A percentile compares a stretch with the other conserved stretches of the same genome.
phyloP scores from a whole-genome alignment of 2,113 vertebrate species.

The Psephotus haematonotus region DNA sequence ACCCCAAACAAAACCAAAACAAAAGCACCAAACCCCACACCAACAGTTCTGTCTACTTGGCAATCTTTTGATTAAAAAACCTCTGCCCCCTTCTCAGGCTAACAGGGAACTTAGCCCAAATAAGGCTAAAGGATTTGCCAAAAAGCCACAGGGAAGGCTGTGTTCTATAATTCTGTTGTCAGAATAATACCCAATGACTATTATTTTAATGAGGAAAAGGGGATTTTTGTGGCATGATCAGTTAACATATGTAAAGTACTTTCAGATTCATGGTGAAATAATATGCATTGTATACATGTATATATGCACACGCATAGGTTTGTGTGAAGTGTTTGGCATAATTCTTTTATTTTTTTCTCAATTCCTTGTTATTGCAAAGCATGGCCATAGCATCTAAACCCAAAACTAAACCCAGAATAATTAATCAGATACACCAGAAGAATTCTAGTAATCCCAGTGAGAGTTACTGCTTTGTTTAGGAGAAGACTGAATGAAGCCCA shows the following conservation, averaged over 20 bases:
- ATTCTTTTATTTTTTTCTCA: not conserved
- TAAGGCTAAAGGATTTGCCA: not conserved
- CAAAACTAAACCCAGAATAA: not conserved
- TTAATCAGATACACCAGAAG: not conserved
- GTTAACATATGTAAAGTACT: not conserved
- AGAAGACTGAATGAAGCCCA: not conserved
- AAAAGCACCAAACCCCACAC: not conserved
- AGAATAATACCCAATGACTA: not conserved
- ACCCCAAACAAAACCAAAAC: not conserved
- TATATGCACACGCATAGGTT: rapidly evolving
- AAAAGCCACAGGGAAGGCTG: not conserved
- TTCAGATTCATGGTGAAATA: not conserved
- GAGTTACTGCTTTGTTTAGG: not conserved
- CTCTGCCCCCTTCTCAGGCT: not conserved
- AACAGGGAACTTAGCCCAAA: not conserved
- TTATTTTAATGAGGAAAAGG: not conserved
- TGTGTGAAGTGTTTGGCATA: not conserved
- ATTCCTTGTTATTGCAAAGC: not conserved
- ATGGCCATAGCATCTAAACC: not conserved
- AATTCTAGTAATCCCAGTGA: not conserved
- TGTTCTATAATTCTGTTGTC: constrained; percentile 4
- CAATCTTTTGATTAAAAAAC: not conserved
- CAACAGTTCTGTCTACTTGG: not conserved
- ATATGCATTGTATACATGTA: not conserved
- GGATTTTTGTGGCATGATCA: not conserved